Base-by-base conservation (phyloP, 2,113 vertebrate species). In the Anseranas semipalmata region DNA sequence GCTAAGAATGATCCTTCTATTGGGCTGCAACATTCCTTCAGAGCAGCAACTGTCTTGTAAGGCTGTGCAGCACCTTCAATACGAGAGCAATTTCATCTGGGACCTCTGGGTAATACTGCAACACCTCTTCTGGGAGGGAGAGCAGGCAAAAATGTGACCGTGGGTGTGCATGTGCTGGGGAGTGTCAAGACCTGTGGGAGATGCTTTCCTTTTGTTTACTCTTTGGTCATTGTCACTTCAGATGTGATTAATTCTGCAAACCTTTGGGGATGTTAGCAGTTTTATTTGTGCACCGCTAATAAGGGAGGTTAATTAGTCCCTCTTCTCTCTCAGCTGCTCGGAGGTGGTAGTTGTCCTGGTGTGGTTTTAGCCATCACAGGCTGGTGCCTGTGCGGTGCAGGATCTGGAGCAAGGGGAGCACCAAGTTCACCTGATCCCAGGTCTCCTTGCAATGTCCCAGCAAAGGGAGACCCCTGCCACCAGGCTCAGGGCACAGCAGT, bases 401-500 rank as follows among this genome's bases (percentile, higher is more conserved):
- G 12, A 53, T 21, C 15, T 59, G 48, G 50, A 71, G 37, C 41
- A 59, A 76, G 37, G 18, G 6, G 9, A 76, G 33, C 30, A 66
- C 5, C 25, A 37, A 12, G 28, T 33, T 55, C 41, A 62, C 50
- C 35, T 52, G 0, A 1, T 15, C 25, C 63, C 56, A 60, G 16
- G 6, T 71, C 12, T 91, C 68, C 28, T 37, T 59, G 28, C 32
- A 72, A 46, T 13, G 39, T 22, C 28, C 27, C 33, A 76, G 2
- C 12, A 43, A 35, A 53, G 22, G 15, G 27, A 76, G 33, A 75
- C 4, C n/a, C 43, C 0, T 0, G 4, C 7, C 5, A 8, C 27
- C 22, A 22, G 1, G 37, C 2, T 65, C 10, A 48, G 13, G 15
- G 8, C 20, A 63, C 25, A 65, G 33, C 9, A 5, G 2, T 53